Base-by-base conservation (phyloP, 1,140 invertebrate genomes). In the Phymorhynchus buccinoides region DNA sequence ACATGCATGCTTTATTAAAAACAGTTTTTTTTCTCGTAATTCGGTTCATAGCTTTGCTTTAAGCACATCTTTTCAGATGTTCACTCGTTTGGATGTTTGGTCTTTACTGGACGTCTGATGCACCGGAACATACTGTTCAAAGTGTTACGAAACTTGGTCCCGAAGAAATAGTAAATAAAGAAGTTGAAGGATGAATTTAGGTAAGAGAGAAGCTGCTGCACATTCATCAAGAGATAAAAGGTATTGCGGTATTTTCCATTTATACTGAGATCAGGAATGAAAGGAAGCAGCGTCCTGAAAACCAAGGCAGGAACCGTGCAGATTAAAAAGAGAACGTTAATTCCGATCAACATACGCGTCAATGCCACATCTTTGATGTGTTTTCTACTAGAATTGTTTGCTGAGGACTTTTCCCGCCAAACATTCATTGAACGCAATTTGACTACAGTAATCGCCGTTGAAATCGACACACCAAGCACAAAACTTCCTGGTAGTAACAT, bases 331-430 rank as follows among this genome's bases (percentile, higher is more conserved):
- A 83, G 44, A n/a, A 71, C n/a, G 22, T 81, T 44, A 18, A 62
- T 84, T 7, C 75, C 52, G 14, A 87, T 83, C 6, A 86, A 37
- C 68, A 86, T 77, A 14, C 77, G 81, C 3, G 81, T 82, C 14
- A 82, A 32, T 7, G 81, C 75, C 32, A 62, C 75, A 30, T 86
- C 85, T 14, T 80, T 30, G 7, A 32, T 42, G 14, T 39, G 41
- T 32, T 22, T 48, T 41, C 22, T 18, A 52, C 12, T 18, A 1
- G 12, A 14, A 0, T 9, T 18, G 48, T 42, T 52, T 52, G 48
- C 12, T 1, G 48, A 52, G 0, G 48, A 52, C 48, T 52, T 52
- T 2, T 52, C 12, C 12, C 48, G 48, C 48, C 48, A 52, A 14
- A 1, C 2, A 14, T 52, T 2, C 73, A 52, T 52, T 18, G 12